Evolutionary conservation across 2,797 vertebrate species (phyloP).

Genomic region (Takifugu rubripes): DNA sequence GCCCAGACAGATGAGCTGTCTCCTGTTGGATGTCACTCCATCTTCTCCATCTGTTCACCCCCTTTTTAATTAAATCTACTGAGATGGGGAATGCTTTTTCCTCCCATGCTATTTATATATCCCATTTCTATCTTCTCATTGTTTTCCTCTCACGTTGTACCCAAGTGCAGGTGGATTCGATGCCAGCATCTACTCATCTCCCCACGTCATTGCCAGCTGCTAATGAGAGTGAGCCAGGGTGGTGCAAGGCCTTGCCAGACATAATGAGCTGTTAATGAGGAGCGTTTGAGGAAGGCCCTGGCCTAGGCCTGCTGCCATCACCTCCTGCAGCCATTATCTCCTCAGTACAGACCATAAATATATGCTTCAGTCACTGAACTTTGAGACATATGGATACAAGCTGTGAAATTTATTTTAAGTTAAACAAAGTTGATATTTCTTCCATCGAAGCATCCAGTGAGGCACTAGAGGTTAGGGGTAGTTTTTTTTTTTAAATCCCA

Average conservation of each 20-base stretch:
- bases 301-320: conserved; percentile 68
- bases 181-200: conserved; percentile 91
- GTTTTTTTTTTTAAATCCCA: no score
- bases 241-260: conserved; percentile 77
- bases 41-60: conserved; percentile 96
- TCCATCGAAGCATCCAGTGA: no score
- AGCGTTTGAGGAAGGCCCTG: conserved; percentile 81
- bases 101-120: conserved; percentile 51
- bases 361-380: conserved; percentile 20
- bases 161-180: conserved; percentile 73
- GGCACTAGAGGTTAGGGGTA: no score
- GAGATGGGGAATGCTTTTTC: conserved; percentile 77
- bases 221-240: conserved; percentile 86
- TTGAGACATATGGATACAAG: conserved; percentile 19
- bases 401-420: conserved; percentile 7
- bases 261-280: conserved; percentile 94
- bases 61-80: conserved; percentile 99
- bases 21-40: conserved; percentile 89
- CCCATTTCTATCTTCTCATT: conserved; percentile 34
- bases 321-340: conserved; percentile 57
- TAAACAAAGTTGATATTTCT: no score
- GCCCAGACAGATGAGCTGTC: conserved; percentile 90
- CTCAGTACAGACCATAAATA: conserved; percentile 36
- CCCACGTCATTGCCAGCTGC: conserved; percentile 86
- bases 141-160: conserved; percentile 65